These are phyloP conservation scores for Crotalus tigris DNA, from an alignment of 2,113 vertebrate species.

Conservation along the genomic window DNA sequence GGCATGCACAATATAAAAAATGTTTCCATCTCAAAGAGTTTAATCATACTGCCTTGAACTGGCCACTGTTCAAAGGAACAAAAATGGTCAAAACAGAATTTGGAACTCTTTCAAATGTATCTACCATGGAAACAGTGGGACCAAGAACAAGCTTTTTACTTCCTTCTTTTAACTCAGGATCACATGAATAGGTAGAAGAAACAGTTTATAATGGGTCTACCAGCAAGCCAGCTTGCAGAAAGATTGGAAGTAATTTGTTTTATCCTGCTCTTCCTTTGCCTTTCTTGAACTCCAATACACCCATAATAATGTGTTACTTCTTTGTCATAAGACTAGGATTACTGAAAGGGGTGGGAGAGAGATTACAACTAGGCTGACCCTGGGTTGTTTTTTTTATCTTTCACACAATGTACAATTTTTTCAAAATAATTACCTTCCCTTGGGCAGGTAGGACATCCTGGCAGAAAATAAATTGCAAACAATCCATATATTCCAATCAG, in stretches of 20 bases:
- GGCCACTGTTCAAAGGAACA: neutral
- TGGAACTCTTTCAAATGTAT: neutral
- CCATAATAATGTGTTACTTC: neutral
- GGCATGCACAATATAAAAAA: neutral
- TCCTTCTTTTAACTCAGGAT: neutral
- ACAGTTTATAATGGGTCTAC: neutral
- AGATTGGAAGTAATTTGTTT: neutral
- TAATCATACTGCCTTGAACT: neutral
- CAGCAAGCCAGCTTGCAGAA: neutral
- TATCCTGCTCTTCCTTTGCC: neutral
- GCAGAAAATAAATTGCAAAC: neutral
- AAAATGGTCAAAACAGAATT: neutral
- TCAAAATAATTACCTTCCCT: neutral
- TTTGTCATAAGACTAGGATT: neutral
- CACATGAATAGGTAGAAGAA: neutral
- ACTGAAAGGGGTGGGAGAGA: neutral
- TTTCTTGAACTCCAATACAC: neutral
- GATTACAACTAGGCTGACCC: neutral
- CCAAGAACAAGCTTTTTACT: neutral
- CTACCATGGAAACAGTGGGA: neutral
- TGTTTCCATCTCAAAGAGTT: neutral
- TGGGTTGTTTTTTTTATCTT: neutral
- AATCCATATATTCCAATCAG: neutral
- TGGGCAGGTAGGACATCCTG: neutral
- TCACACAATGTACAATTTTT: neutral